Percentiles rank a stretch among this genome's conserved stretches.
Evolutionary conservation across 2,797 vertebrate genomes (phyloP).

Genomic region (Rhodeus uyekii): DNA sequence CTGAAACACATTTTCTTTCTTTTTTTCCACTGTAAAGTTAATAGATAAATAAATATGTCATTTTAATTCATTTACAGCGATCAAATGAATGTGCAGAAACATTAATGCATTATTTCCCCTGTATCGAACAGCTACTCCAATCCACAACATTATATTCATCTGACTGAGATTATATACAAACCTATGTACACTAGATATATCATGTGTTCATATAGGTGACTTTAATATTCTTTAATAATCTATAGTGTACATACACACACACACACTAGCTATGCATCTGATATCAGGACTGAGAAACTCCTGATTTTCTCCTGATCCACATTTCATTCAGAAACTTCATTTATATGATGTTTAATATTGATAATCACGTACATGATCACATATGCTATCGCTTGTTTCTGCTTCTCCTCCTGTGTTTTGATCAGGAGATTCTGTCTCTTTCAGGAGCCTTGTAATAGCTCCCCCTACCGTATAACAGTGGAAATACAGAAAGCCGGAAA

Average conservation of each 20-base stretch:
- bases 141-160: constrained; percentile 16
- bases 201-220: constrained; percentile 2
- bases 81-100: neutral
- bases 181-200: constrained; percentile 22
- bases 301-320: no score
- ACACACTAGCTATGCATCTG: neutral
- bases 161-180: constrained; percentile 26
- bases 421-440: no score
- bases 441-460: no score
- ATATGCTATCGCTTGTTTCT: no score
- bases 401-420: no score
- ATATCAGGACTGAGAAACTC: no score
- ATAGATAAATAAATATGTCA: constrained; percentile 23
- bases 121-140: constrained; percentile 16
- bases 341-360: no score
- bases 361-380: no score
- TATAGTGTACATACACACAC: neutral
- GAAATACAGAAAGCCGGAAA: no score
- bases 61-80: constrained; percentile 5
- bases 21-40: neutral
- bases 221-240: constrained; percentile 11
- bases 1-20: neutral
- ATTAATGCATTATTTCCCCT: neutral
- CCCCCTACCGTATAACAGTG: no score
- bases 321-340: no score